These are phyloP conservation scores for Hybos culiciformis DNA, from an alignment of 2,888 invertebrate genomes.

Conservation along the genomic window DNA sequence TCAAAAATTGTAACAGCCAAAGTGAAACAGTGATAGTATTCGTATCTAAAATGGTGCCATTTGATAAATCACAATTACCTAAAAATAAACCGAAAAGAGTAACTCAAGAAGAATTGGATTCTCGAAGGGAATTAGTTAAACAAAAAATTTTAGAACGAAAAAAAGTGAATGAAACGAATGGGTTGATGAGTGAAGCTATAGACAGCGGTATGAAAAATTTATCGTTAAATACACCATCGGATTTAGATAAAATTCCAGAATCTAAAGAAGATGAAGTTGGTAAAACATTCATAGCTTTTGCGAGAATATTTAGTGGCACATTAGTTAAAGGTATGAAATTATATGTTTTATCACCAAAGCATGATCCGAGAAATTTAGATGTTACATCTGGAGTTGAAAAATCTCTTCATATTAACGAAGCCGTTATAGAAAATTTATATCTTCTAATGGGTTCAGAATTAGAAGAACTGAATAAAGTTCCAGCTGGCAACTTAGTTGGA, in stretches of 20 bases:
- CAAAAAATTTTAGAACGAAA: constrained; percentile 47
- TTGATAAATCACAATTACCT: constrained; percentile 59
- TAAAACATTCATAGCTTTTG: constrained; percentile 76
- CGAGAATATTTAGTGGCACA: constrained; percentile 82
- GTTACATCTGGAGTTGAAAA: constrained; percentile 19
- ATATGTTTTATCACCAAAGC: constrained; percentile 76
- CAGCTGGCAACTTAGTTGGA: constrained; percentile 85
- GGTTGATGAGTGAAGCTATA: constrained; percentile 15
- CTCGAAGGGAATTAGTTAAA: constrained; percentile 52
- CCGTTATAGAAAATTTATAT: constrained; percentile 60
- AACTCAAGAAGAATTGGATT: constrained; percentile 57
- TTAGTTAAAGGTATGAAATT: constrained; percentile 61
- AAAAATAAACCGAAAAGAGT: constrained; percentile 67
- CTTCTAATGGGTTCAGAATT: constrained; percentile 88
- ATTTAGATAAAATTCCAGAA: constrained; percentile 6
- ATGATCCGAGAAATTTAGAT: constrained; percentile 55
- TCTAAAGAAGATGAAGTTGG: constrained; percentile 19
- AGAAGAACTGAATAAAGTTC: constrained; percentile 59
- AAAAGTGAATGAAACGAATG: constrained; percentile 17
- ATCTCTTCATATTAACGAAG: constrained; percentile 31
- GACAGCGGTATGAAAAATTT: constrained; percentile 22
- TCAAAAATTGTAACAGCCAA: constrained; percentile 54
- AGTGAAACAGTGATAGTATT: constrained; percentile 43
- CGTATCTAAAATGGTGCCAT: constrained; percentile 61
- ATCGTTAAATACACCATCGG: constrained; percentile 9